These are phyloP conservation scores for Saguinus imperator DNA, from an alignment of 2,113 vertebrate genomes.

Conservation along the genomic window DNA sequence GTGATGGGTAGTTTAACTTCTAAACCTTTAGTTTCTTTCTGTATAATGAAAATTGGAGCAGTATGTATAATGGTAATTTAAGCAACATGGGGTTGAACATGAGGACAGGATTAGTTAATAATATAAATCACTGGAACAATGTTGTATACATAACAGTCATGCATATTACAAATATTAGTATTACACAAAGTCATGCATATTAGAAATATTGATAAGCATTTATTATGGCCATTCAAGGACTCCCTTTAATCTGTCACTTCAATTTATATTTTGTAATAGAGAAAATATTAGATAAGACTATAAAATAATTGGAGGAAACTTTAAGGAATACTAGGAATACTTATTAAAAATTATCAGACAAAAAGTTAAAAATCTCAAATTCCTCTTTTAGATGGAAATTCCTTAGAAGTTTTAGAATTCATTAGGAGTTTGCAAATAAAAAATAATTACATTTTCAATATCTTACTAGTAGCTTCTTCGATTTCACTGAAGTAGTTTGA, in stretches of 20 bases:
- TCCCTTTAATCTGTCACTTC: background rate
- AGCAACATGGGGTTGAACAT: background rate
- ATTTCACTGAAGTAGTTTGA: background rate
- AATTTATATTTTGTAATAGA: background rate
- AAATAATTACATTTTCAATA: background rate
- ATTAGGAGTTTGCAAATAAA: background rate
- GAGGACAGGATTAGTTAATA: background rate
- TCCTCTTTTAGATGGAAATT: background rate
- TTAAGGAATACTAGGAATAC: background rate
- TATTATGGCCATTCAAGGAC: background rate
- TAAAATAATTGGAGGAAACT: background rate
- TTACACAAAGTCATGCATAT: background rate
- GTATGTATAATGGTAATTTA: too few relatives aligned
- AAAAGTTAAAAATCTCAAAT: background rate
- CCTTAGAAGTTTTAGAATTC: background rate
- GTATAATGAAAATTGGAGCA: background rate
- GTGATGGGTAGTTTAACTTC: background rate
- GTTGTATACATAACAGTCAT: background rate
- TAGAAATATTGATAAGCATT: background rate
- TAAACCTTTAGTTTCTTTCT: background rate
- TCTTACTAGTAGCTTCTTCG: background rate
- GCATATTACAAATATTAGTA: background rate
- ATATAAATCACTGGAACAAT: background rate
- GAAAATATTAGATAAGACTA: background rate
- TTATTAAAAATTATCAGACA: background rate